A percentile compares a stretch with the other conserved stretches of the same genome.
Conservation (phyloP, 2,113 vertebrate genomes). For the Petrocephalus zakoni region DNA sequence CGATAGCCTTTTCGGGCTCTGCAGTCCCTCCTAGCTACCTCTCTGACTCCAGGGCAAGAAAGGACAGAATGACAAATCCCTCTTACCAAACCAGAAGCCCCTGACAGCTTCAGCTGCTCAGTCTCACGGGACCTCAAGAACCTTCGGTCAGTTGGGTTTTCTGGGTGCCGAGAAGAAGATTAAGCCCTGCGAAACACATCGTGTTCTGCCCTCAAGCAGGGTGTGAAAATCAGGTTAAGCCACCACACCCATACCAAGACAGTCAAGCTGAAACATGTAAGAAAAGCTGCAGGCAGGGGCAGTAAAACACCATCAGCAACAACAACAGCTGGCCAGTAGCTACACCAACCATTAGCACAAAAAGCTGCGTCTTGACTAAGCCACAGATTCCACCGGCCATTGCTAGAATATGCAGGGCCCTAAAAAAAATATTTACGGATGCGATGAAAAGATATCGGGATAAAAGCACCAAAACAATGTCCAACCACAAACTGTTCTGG, state of each 20-base stretch:
- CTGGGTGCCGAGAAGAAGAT: not conserved
- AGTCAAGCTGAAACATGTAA: not conserved
- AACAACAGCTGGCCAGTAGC: not conserved
- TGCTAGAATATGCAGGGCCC: no score
- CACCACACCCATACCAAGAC: not conserved
- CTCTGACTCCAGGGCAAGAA: not conserved
- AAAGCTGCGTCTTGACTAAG: not conserved
- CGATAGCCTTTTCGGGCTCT: not conserved
- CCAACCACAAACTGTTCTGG: not conserved
- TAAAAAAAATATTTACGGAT: not conserved
- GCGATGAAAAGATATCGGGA: not conserved
- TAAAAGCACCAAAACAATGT: not conserved
- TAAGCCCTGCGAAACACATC: not conserved
- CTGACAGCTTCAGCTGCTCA: not conserved
- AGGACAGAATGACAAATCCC: not conserved
- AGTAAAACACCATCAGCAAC: not conserved
- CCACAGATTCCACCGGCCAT: not conserved
- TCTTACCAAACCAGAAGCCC: not conserved
- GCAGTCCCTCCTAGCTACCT: not conserved
- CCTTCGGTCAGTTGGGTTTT: not conserved
- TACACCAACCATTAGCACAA: not conserved
- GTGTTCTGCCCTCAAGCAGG: not conserved
- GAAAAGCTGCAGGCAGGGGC: not conserved
- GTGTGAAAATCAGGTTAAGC: not conserved
- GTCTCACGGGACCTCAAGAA: not conserved